Evolutionary conservation across 2,797 vertebrate species (phyloP), one percentile per base, ranked within the genome.

Genomic region (Pipistrellus pygmaeus): DNA sequence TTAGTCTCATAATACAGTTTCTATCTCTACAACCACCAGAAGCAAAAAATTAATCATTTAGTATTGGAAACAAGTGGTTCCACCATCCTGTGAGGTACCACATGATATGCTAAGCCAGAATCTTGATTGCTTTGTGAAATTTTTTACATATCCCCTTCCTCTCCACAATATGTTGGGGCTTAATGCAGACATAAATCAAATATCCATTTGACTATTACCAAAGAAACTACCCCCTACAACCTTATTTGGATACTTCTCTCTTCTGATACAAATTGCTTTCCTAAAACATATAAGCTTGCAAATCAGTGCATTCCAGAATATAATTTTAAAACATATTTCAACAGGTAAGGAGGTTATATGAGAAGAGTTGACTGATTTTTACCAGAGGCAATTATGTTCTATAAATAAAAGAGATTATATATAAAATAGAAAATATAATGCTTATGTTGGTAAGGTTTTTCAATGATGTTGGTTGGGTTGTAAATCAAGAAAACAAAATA

Each of bases 261-360:
- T 48, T 88, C 21, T 69, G 30, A 92, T 41, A 69, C 4, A 44
- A 77, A 46, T 6, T 72, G 20, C 5, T 86, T 90, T 62, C 30
- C 55, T 83, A 60, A 84, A 73, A 78, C 62, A 10, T 6, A 60
- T 38, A 78, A 20, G 10, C 12, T 85, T 92, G 68, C 0, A 90
- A 38, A 73, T 78, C 11, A 66, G 27, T 18, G 51, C 12, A 66
- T 53, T 90, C 21, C 27, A 27, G 10, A 53, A 78, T 60, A 71
- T 41, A 46, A 53, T 88, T 88, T 60, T 68, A 81, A 91, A 91
- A 85, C 1, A 75, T n/a, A 46, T 80, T 77, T 69, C 41, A 60
- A 53, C 9, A 69, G 69, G 69, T 57, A 62, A 89, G 21, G 10
- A 89, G 12, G 2, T 83, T 66, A 44, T 46, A 76, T 64, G 10